Conservation (phyloP, 1,140 invertebrate species). For the Papilio aristodemus region DNA sequence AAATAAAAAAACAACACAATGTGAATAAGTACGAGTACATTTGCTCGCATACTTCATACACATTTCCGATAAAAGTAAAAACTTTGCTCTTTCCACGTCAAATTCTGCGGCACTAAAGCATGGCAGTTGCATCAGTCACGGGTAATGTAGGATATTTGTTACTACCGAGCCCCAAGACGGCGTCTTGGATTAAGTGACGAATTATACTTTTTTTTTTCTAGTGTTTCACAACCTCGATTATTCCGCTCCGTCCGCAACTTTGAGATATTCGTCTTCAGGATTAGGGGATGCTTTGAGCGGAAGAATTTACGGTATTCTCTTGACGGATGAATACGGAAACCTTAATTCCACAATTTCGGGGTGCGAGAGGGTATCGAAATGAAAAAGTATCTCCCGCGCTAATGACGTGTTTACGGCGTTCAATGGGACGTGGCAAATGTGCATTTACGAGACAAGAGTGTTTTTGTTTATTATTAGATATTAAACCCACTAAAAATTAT, state of each 20-base stretch:
- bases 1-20: constrained; percentile 4
- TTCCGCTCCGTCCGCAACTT: constrained; percentile 68
- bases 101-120: constrained; percentile 38
- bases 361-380: constrained; percentile 65
- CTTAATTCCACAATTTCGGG: constrained; percentile 68
- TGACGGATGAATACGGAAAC: constrained; percentile 71
- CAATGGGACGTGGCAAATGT: neutral
- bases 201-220: constrained; percentile 74
- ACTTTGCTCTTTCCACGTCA: constrained; percentile 11
- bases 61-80: constrained; percentile 8
- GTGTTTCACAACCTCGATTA: constrained; percentile 70
- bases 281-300: constrained; percentile 68
- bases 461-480: too few relatives aligned
- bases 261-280: constrained; percentile 75
- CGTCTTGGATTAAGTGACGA: constrained; percentile 69
- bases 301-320: constrained; percentile 69
- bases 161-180: constrained; percentile 52
- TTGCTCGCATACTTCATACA: neutral
- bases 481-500: too few relatives aligned
- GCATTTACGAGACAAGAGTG: too few relatives aligned
- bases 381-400: constrained; percentile 35
- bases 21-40: neutral
- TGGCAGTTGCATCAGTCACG: constrained; percentile 52
- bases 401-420: constrained; percentile 32
- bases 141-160: constrained; percentile 69